Evolutionary conservation across 2,888 invertebrate genomes (phyloP), one percentile per base, ranked within the genome.

Genomic region (Rhagophthalmus giganteus): DNA sequence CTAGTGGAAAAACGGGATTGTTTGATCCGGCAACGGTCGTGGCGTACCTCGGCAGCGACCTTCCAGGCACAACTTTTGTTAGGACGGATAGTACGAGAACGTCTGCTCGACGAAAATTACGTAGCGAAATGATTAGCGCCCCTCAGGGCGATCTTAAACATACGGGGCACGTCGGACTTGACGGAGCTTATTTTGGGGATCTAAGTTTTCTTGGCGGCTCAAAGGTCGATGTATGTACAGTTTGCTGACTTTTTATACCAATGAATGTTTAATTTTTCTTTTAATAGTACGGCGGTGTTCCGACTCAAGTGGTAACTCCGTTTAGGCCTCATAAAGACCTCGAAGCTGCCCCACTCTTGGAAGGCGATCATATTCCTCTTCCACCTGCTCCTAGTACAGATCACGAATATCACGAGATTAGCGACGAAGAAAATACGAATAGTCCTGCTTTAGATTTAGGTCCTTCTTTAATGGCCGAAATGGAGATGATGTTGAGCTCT

Each of bases 111-210:
- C 77, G 89, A 40, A 86, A 87, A 60, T 79, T 94, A 44, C 82
- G 89, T 49, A 86, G 91, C 5, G 90, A 90, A 71, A 94, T 96
- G 95, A 99, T 98, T 67, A 95, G 96, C 34, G 87, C 90, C 52
- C 98, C 99, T 0, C 95, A 97, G 72, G 95, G 94, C 26, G 97
- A 98, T 73, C 84, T 98, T 11, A 92, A 95, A 67, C 99, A 99
- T 72, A 98, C 95, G 0, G 74, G 85, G 0, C 99, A 99, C 72
- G 94, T 99, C 7, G 98, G 98, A 0, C 80, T 95, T 30, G 98
- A 99, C 73, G 98, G 98, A 1, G 94, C 94, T 15, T 92, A 92
- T 70, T 99, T 99, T 74, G 98, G 98, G 1, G 95, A 99, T 74
- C 86, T 99, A 30, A 82, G 85, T 38, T 85, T 87, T 63, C 77